These are phyloP conservation scores for Ochlodes sylvanus DNA, from an alignment of 2,888 invertebrate species.

Conservation along the genomic window DNA sequence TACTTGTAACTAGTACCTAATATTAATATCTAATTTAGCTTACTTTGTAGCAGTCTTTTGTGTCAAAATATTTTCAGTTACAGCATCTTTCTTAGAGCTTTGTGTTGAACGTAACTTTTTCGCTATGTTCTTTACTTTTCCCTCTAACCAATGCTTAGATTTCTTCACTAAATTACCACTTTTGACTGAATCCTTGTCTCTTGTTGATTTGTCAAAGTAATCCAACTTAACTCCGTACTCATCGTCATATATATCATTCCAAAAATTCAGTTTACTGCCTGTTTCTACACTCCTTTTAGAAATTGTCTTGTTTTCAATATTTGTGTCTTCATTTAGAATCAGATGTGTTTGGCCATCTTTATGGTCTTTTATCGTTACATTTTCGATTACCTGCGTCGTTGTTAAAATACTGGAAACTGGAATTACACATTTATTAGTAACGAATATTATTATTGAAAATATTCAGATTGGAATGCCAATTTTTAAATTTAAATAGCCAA, in stretches of 20 bases:
- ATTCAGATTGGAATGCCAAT: no score
- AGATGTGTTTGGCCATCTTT: not conserved
- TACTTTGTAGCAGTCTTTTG: conserved; percentile 28
- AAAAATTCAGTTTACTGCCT: conserved; percentile 61
- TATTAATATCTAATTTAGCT: no score
- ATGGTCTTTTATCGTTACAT: not conserved
- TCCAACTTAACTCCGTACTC: conserved; percentile 66
- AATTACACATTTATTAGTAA: not conserved
- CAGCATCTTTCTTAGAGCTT: not conserved
- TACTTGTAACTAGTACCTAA: no score
- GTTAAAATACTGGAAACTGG: not conserved
- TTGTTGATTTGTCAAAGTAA: conserved; percentile 52
- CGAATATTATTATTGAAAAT: no score
- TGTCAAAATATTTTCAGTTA: not conserved
- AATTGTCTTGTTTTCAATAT: conserved; percentile 48
- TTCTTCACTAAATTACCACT: conserved; percentile 54
- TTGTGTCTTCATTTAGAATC: not conserved
- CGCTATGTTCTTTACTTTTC: conserved; percentile 58
- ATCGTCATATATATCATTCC: conserved; percentile 72
- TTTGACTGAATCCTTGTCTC: conserved; percentile 51
- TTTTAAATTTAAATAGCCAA: no score
- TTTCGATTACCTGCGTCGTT: not conserved
- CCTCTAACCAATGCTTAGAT: conserved; percentile 65
- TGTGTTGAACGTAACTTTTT: conserved; percentile 45
- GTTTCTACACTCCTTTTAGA: conserved; percentile 60